A percentile compares a stretch with the other conserved stretches of the same genome.
Conservation (phyloP, 2,113 vertebrate genomes). For the Rissa tridactyla region DNA sequence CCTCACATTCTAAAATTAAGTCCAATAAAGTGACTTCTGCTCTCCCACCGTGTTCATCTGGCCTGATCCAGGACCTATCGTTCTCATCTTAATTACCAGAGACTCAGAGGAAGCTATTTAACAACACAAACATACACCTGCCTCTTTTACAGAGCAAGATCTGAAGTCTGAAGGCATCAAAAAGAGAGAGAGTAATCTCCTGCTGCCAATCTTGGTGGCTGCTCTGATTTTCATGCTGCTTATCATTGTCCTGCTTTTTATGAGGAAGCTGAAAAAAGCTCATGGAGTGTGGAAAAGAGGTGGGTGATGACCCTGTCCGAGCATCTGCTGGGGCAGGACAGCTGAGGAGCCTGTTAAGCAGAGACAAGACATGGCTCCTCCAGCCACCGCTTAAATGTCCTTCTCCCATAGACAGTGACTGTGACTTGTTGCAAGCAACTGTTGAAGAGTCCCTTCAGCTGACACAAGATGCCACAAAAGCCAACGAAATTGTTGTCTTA, state of each 20-base stretch:
- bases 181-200: conserved; percentile 29
- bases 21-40: background rate
- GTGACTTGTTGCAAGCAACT: background rate
- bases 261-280: conserved; percentile 83
- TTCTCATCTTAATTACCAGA: background rate
- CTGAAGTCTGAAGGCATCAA: background rate
- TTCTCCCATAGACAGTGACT: background rate
- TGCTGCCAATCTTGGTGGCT: conserved; percentile 83
- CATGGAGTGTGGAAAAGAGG: conserved; percentile 87
- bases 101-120: background rate
- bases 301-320: background rate
- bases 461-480: background rate
- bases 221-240: conserved; percentile 79
- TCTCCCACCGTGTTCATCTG: background rate
- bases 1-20: background rate
- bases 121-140: background rate
- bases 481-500: background rate
- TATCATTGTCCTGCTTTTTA: conserved; percentile 83
- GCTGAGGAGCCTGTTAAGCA: background rate
- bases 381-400: background rate
- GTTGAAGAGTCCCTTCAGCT: background rate
- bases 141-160: conserved; percentile 1
- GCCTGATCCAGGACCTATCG: background rate
- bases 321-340: no score
- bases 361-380: background rate